Evolutionary conservation across 2,797 vertebrate genomes (phyloP).

Genomic region (Pangasius macronema): DNA sequence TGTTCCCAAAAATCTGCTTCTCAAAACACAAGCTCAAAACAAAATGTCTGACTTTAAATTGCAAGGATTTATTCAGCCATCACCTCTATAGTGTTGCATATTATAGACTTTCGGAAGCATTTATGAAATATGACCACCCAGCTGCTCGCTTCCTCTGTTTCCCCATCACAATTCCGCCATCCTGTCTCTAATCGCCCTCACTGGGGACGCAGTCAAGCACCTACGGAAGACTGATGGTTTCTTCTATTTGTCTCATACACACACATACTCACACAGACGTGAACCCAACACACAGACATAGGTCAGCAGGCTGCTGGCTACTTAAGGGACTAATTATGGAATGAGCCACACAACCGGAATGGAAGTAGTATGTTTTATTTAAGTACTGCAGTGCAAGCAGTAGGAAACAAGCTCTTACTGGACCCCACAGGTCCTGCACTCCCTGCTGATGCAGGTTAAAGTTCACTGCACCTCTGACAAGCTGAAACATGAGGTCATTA

Average conservation of each 20-base stretch:
- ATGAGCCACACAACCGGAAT: constrained; percentile 26
- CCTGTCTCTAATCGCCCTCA: constrained; percentile 24
- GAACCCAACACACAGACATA: constrained; percentile 14
- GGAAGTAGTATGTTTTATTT: constrained; percentile 46
- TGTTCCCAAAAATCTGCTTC: not conserved
- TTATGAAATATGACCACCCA: constrained; percentile 21
- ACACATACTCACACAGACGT: not conserved
- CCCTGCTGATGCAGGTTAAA: constrained; percentile 27
- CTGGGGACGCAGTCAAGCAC: constrained; percentile 26
- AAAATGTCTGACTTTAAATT: not conserved
- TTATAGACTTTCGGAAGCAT: not conserved
- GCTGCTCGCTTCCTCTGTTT: constrained; percentile 13
- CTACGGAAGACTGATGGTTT: not conserved
- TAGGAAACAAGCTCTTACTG: constrained; percentile 12
- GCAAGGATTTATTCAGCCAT: constrained; percentile 10
- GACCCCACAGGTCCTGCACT: constrained; percentile 8
- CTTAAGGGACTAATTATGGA: constrained; percentile 52
- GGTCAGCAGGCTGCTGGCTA: constrained; percentile 16
- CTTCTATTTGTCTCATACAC: constrained; percentile 39
- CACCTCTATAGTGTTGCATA: not conserved
- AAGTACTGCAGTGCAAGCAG: constrained; percentile 13
- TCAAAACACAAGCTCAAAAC: not conserved
- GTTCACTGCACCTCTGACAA: not conserved
- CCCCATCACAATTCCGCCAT: constrained; percentile 10
- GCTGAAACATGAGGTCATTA: not conserved